phyloP scores from a whole-genome alignment of 2,797 vertebrate species.

The Alcedo quadribrachys region DNA sequence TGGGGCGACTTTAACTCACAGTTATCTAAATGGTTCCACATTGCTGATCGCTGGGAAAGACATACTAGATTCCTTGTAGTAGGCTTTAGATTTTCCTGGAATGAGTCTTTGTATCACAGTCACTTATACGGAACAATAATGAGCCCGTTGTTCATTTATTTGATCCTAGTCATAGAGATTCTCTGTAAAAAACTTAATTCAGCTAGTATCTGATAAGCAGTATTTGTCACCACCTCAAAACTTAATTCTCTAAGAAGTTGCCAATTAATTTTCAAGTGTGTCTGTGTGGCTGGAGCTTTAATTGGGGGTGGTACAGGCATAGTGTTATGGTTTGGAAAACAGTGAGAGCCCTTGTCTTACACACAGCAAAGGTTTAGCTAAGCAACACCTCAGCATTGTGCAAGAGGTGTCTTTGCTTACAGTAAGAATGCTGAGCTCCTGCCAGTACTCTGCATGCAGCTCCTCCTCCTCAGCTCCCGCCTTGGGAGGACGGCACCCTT shows the following conservation, averaged over 20 bases:
- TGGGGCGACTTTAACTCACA: background rate
- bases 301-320: background rate
- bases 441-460: background rate
- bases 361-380: background rate
- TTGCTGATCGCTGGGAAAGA: background rate
- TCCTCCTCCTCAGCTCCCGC: background rate
- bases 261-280: background rate
- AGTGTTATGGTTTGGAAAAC: background rate
- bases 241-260: background rate
- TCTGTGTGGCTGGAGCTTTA: background rate
- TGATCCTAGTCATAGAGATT: background rate
- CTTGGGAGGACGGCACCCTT: background rate
- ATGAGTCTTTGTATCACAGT: background rate
- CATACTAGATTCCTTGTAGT: background rate
- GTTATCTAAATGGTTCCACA: background rate
- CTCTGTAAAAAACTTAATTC: background rate
- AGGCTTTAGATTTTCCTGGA: background rate
- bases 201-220: background rate
- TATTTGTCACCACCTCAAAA: background rate
- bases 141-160: background rate
- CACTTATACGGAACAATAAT: background rate
- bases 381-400: fast-evolving
- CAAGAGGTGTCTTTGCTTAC: background rate
- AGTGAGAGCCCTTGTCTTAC: background rate
- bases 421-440: background rate